These are phyloP conservation scores for Tetragonula carbonaria DNA, from an alignment of 2,888 invertebrate species.

Conservation along the genomic window DNA sequence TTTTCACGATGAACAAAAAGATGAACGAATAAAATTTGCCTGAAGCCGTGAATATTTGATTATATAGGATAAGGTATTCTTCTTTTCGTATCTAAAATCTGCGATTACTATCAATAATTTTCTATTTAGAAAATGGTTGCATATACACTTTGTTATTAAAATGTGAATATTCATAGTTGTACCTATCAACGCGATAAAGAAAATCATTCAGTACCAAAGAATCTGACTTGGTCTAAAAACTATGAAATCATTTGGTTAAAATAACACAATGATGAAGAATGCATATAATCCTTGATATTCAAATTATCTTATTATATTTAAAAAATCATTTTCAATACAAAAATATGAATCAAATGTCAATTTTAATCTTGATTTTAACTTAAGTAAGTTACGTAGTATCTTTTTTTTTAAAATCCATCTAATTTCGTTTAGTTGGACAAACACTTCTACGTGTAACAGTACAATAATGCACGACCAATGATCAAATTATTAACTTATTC, in stretches of 20 bases:
- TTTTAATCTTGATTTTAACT: slow-evolving; percentile 51
- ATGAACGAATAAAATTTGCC: slow-evolving; percentile 6
- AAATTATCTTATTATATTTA: slow-evolving; percentile 33
- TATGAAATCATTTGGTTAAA: slow-evolving; percentile 53
- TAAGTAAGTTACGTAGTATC: slow-evolving; percentile 9
- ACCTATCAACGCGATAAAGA: slow-evolving; percentile 60
- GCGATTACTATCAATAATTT: slow-evolving; percentile 59
- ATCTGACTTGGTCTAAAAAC: slow-evolving; percentile 60
- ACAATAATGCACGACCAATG: slow-evolving; percentile 58
- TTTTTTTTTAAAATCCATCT: background rate
- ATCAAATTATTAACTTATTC: slow-evolving; percentile 52
- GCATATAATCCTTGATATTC: slow-evolving; percentile 12
- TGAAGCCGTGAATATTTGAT: slow-evolving; percentile 21
- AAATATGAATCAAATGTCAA: slow-evolving; percentile 16
- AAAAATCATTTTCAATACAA: slow-evolving; percentile 14
- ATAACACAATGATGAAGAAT: slow-evolving; percentile 29
- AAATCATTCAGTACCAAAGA: slow-evolving; percentile 74
- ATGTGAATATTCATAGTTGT: slow-evolving; percentile 55
- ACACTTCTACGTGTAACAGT: slow-evolving; percentile 61
- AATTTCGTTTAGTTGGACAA: slow-evolving; percentile 34
- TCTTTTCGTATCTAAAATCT: slow-evolving; percentile 52
- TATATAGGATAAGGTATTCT: slow-evolving; percentile 46
- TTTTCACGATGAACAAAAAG: background rate
- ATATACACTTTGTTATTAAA: slow-evolving; percentile 57
- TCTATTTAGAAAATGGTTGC: slow-evolving; percentile 47